A percentile compares a stretch with the other conserved stretches of the same genome.
phyloP scores from a whole-genome alignment of 1,140 invertebrate species.

The Dysdera silvatica region DNA sequence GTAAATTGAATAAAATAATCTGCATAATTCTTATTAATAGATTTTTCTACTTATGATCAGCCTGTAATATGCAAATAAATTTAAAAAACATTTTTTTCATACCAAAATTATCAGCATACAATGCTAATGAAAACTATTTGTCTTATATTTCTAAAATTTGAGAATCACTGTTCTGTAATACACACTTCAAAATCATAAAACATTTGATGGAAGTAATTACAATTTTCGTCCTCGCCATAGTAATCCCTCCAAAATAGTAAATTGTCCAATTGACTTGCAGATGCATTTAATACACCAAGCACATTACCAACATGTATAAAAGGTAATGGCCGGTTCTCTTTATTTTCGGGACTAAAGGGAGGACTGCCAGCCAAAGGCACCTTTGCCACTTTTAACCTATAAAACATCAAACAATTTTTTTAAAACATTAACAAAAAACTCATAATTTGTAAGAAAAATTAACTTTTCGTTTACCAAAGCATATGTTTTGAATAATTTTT shows the following conservation, averaged over 20 bases:
- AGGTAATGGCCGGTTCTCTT: constrained; percentile 26
- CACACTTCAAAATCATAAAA: too few species aligned
- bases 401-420: not conserved
- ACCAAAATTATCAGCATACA: too few species aligned
- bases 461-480: not conserved
- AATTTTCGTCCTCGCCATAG: constrained; percentile 37
- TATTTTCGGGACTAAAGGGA: constrained; percentile 22
- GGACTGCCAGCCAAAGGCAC: constrained; percentile 25
- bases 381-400: constrained; percentile 27
- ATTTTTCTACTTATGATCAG: too few species aligned
- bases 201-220: too few species aligned
- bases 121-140: too few species aligned
- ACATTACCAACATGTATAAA: constrained; percentile 17
- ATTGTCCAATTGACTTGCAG: constrained; percentile 25
- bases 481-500: not conserved
- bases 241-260: constrained; percentile 34
- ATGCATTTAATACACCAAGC: constrained; percentile 17
- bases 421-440: not conserved
- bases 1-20: too few species aligned
- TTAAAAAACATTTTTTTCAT: too few species aligned
- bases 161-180: too few species aligned
- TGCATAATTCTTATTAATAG: too few species aligned
- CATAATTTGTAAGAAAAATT: too few species aligned
- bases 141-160: too few species aligned
- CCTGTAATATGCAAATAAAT: too few species aligned